Evolutionary conservation across 2,888 invertebrate species (phyloP), one percentile per base, ranked within the genome.

Genomic region (Petrolisthes manimaculis): DNA sequence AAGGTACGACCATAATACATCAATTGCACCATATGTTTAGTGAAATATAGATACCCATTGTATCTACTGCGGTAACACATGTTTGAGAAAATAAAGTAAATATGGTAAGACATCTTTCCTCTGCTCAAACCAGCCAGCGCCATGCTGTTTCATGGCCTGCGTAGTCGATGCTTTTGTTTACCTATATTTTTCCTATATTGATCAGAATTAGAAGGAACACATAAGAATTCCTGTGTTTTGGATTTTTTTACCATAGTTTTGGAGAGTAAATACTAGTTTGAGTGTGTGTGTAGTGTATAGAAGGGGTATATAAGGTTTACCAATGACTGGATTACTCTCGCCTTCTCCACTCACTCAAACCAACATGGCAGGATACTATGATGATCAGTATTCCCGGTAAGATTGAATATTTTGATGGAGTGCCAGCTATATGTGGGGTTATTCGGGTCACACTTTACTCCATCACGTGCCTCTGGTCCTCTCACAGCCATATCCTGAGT

Each of bases 311-410:
- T n/a, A n/a, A 14, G n/a, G 21, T 71, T 14, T 71, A n/a, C n/a
- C 71, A 71, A n/a, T 71, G n/a, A n/a, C 21, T 71, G 6, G 6
- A 6, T 12, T n/a, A 12, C 14, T n/a, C 18, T n/a, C 71, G 18
- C 14, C 0, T 1, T 21, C n/a, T n/a, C 71, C 71, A 71, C 21
- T 71, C 71, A 71, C 71, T 71, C 21, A 71, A 71, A 71, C 71
- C 84, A 84, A 84, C 84, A 84, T 84, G 84, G 84, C 84, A 75
- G 84, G 84, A 21, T 55, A 56, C 75, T 84, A 84, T 75, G 84
- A 84, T 61, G 84, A 84, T 51, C 75, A 84, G 77, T 84, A 75
- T 75, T 75, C 77, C 56, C 75, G 84, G 84, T 84, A 84, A 84
- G 84, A 55, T 84, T 75, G 54, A 84, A 75, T 55, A 77, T 75